A percentile compares a stretch with the other conserved stretches of the same genome.
These are phyloP conservation scores for Drosophila lowei DNA, from an alignment of 1,140 invertebrate genomes.

Conservation along the genomic window DNA sequence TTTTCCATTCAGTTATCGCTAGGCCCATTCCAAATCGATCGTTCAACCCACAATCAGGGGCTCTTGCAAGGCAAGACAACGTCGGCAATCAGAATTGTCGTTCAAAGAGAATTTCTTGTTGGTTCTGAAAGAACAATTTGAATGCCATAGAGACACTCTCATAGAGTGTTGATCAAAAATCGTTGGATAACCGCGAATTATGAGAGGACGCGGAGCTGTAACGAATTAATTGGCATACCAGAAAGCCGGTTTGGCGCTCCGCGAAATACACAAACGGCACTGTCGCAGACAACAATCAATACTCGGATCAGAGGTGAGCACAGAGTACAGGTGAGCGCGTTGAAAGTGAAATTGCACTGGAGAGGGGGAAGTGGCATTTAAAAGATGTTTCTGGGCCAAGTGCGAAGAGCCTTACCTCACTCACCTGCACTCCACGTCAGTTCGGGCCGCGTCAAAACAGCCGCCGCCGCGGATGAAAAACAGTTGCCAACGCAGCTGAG, in stretches of 20 bases:
- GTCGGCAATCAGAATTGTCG: not conserved
- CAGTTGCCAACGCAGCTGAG: conserved; percentile 54
- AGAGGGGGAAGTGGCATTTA: conserved; percentile 56
- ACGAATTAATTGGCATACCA: conserved; percentile 55
- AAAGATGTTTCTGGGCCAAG: conserved; percentile 75
- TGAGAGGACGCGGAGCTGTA: conserved; percentile 52
- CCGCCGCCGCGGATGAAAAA: conserved; percentile 29
- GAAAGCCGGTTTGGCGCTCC: conserved; percentile 63
- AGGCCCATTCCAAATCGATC: not conserved
- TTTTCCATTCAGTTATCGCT: conserved; percentile 2
- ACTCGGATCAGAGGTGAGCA: conserved; percentile 40
- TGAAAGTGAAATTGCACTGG: conserved; percentile 73
- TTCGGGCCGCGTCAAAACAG: conserved; percentile 29
- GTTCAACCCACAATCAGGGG: conserved; percentile 7
- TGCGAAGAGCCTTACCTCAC: conserved; percentile 36
- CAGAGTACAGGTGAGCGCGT: conserved; percentile 54
- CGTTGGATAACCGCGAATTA: conserved; percentile 62
- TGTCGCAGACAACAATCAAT: conserved; percentile 44
- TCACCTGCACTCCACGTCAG: conserved; percentile 54
- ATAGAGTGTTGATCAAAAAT: not conserved
- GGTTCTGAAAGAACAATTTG: conserved; percentile 27
- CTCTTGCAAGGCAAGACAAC: conserved; percentile 21
- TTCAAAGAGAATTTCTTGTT: not conserved
- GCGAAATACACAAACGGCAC: conserved; percentile 36
- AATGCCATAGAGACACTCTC: conserved; percentile 8